Evolutionary conservation across 2,113 vertebrate species (phyloP).

Genomic region (Pseudorasbora parva): DNA sequence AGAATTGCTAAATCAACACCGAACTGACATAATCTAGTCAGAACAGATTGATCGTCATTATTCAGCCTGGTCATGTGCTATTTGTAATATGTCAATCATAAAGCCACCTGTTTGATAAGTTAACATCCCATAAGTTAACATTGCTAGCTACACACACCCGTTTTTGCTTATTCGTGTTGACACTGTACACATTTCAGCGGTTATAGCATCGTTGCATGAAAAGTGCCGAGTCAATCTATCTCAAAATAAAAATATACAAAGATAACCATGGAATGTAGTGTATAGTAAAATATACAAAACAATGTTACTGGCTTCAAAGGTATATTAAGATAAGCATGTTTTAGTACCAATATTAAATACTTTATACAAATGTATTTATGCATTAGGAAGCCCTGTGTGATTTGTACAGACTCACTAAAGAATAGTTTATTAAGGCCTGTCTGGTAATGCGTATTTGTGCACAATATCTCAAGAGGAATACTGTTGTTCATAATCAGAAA

Average conservation of each 20-base stretch:
- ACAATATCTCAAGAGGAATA: constrained; percentile 16
- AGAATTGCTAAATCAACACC: not conserved
- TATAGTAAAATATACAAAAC: not conserved
- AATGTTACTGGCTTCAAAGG: not conserved
- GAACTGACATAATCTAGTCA: not conserved
- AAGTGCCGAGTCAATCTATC: not conserved
- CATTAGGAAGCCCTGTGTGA: constrained; percentile 19
- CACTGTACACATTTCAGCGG: not conserved
- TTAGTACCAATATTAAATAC: constrained; percentile 6
- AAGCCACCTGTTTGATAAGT: not conserved
- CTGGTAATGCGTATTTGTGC: constrained; percentile 35
- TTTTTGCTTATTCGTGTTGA: not conserved
- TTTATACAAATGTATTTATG: not conserved
- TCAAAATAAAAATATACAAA: not conserved
- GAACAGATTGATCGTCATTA: not conserved
- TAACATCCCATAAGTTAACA: not conserved
- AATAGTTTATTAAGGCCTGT: constrained; percentile 15
- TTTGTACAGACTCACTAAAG: not conserved
- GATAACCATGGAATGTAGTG: not conserved
- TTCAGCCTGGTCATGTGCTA: not conserved
- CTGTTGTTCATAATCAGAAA: constrained; percentile 7
- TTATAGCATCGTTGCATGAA: not conserved
- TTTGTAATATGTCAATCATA: not conserved
- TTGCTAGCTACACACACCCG: not conserved
- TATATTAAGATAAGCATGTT: not conserved